phyloP scores from a whole-genome alignment of 1,140 invertebrate genomes.

The Trinorchestia longiramus region DNA sequence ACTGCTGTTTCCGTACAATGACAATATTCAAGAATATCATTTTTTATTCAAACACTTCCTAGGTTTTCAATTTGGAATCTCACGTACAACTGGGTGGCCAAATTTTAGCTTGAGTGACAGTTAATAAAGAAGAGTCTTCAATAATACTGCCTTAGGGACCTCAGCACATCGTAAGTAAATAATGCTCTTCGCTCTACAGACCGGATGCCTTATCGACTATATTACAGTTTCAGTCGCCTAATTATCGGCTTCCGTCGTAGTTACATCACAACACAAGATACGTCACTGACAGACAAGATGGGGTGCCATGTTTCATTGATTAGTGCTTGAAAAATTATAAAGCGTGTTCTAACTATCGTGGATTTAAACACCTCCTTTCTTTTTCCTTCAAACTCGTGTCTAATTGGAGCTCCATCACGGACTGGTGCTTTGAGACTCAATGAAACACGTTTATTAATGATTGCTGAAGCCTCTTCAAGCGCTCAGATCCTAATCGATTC shows the following conservation, averaged over 20 bases:
- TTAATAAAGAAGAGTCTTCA: neutral
- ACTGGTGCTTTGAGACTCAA: neutral
- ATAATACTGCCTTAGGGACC: neutral
- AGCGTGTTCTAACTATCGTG: neutral
- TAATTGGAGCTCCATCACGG: neutral
- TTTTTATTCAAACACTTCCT: too few species aligned
- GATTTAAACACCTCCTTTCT: neutral
- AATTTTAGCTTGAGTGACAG: neutral
- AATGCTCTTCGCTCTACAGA: neutral
- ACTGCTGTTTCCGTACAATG: too few species aligned
- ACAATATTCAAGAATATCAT: too few species aligned
- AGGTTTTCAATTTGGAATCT: too few species aligned
- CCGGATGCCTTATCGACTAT: neutral
- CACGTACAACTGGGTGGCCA: neutral
- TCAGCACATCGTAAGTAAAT: neutral
- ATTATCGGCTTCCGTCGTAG: neutral
- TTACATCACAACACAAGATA: neutral
- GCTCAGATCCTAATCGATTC: neutral
- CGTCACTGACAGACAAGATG: neutral
- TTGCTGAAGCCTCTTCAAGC: neutral
- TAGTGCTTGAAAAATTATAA: neutral
- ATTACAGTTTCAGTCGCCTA: neutral
- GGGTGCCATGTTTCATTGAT: neutral
- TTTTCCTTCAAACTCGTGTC: neutral
- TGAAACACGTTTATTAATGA: neutral